Evolutionary conservation across 2,797 vertebrate genomes (phyloP).

Genomic region (Danio tinwini): DNA sequence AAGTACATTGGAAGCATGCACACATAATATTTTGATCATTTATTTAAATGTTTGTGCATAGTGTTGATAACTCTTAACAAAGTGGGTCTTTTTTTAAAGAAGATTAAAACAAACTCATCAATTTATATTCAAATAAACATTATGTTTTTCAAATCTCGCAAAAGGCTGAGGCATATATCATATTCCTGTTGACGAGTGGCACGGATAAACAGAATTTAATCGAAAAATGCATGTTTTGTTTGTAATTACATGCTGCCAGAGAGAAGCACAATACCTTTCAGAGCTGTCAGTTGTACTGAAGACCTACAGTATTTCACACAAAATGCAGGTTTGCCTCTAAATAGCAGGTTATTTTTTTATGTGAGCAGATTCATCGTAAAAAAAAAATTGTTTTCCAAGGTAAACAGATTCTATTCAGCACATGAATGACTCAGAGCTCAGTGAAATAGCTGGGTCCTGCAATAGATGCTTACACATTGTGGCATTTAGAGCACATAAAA

Average conservation of each 20-base stretch:
- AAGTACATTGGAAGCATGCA: too few species aligned
- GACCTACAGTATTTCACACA: conserved; percentile 32
- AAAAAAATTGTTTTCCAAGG: conserved; percentile 38
- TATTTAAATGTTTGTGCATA: too few species aligned
- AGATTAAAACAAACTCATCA: background rate
- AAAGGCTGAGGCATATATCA: background rate
- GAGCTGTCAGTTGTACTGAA: conserved; percentile 22
- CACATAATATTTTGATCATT: too few species aligned
- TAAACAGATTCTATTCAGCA: conserved; percentile 48
- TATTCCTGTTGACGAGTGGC: background rate
- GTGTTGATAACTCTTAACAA: too few species aligned
- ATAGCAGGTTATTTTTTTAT: conserved; percentile 41
- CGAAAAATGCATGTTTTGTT: conserved; percentile 26
- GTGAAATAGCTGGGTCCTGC: conserved; percentile 41
- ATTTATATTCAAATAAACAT: background rate
- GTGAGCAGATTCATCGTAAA: conserved; percentile 43
- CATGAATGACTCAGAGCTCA: conserved; percentile 49
- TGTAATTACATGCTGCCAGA: conserved; percentile 39
- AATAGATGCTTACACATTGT: conserved; percentile 52
- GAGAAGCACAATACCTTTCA: conserved; percentile 40
- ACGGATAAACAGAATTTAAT: conserved; percentile 13
- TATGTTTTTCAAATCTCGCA: background rate
- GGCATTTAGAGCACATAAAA: conserved; percentile 59
- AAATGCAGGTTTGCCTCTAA: conserved; percentile 42
- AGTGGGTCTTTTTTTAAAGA: too few species aligned